A percentile compares a stretch with the other conserved stretches of the same genome.
phyloP scores from a whole-genome alignment of 2,797 vertebrate genomes.

The Distichodus sexfasciatus region DNA sequence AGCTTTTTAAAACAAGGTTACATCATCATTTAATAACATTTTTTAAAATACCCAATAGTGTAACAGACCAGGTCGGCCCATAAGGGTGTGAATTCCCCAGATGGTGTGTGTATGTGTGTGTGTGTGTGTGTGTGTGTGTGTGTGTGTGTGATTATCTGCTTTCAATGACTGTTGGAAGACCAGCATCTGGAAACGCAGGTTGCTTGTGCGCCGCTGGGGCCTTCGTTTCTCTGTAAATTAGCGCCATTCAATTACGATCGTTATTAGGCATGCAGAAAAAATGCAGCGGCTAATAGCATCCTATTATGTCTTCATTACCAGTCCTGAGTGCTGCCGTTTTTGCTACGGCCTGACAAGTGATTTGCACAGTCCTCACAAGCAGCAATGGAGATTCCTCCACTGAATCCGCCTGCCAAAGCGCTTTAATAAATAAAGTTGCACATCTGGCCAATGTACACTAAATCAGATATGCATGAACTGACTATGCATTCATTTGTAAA shows the following conservation, averaged over 20 bases:
- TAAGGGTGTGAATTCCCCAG: constrained; percentile 72
- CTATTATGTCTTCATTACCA: constrained; percentile 70
- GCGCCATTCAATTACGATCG: constrained; percentile 77
- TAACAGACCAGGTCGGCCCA: constrained; percentile 64
- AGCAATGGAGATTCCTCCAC: neutral
- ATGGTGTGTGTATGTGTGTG: too few species aligned
- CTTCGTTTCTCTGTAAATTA: constrained; percentile 73
- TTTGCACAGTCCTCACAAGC: constrained; percentile 33
- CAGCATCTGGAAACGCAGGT: constrained; percentile 79
- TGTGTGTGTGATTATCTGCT: constrained; percentile 72
- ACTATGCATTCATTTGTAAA: constrained; percentile 45
- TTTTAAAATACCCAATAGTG: constrained; percentile 59
- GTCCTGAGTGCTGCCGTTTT: constrained; percentile 64
- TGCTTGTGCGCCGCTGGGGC: constrained; percentile 72
- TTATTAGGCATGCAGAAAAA: constrained; percentile 72
- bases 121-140: too few species aligned
- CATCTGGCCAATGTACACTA: neutral
- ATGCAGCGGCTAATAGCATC: constrained; percentile 71
- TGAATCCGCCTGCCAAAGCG: constrained; percentile 18
- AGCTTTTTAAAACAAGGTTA: constrained; percentile 57
- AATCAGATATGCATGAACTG: constrained; percentile 39
- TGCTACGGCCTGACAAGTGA: constrained; percentile 46
- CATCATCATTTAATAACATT: constrained; percentile 62
- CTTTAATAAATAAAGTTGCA: constrained; percentile 22
- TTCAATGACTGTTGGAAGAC: constrained; percentile 73